These are phyloP conservation scores for Dreissena polymorpha DNA, from an alignment of 1,140 invertebrate genomes.

Conservation along the genomic window DNA sequence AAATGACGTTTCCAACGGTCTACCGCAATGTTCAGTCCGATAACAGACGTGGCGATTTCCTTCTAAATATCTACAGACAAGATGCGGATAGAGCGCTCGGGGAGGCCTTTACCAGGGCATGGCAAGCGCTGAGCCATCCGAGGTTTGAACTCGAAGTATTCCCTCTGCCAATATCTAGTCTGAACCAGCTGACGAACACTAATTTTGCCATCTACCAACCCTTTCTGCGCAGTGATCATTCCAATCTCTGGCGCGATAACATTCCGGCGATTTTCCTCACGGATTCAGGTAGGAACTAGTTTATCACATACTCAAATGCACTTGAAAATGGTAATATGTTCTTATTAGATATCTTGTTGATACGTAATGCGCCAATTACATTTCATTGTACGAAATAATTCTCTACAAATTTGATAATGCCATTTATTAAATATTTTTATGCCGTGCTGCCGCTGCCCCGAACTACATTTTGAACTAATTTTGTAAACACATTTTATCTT, in stretches of 20 bases:
- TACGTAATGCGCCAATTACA: neutral
- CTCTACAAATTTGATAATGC: neutral
- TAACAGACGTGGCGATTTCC: constrained; percentile 22
- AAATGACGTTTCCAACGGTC: too few relatives aligned
- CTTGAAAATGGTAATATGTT: neutral
- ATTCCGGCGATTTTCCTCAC: constrained; percentile 38
- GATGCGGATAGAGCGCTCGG: neutral
- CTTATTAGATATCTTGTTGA: neutral
- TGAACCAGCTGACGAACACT: neutral
- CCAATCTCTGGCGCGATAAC: constrained; percentile 25
- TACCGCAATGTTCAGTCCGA: neutral
- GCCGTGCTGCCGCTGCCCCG: neutral
- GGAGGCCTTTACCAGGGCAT: neutral
- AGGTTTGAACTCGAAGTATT: constrained; percentile 30
- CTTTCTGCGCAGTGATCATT: constrained; percentile 34
- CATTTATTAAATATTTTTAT: neutral
- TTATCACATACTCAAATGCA: neutral
- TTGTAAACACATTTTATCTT: neutral
- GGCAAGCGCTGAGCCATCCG: neutral
- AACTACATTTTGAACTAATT: neutral
- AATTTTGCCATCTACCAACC: neutral
- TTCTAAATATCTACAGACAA: constrained; percentile 12
- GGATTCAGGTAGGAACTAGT: constrained; percentile 29
- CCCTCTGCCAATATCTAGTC: neutral
- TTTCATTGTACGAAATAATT: neutral